Evolutionary conservation across 2,113 vertebrate species (phyloP).

Genomic region (Burhinus bistriatus): DNA sequence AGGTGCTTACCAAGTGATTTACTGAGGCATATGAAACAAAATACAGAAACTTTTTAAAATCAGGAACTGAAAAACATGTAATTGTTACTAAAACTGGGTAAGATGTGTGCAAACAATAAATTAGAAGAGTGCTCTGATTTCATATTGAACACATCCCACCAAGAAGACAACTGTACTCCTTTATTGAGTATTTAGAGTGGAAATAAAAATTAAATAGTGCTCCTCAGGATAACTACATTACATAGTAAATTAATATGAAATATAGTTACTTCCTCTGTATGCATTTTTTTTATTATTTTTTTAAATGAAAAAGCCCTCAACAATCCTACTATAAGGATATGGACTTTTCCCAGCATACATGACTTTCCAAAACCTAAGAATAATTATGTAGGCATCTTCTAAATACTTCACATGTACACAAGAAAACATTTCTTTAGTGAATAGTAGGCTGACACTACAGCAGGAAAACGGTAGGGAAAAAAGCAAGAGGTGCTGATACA

Average conservation of each 20-base stretch:
- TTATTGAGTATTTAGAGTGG: background rate
- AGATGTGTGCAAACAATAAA: background rate
- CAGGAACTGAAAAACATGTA: background rate
- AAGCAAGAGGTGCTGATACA: background rate
- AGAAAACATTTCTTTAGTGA: background rate
- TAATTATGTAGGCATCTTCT: background rate
- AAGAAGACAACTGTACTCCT: background rate
- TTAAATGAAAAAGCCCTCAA: background rate
- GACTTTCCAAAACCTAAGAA: background rate
- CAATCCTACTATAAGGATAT: background rate
- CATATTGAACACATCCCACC: background rate
- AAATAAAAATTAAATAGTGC: constrained; percentile 3
- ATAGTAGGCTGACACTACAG: background rate
- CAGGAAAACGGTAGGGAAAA: background rate
- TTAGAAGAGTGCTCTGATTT: background rate
- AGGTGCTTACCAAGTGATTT: background rate
- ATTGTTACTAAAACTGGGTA: background rate
- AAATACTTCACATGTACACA: background rate
- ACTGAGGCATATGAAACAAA: background rate
- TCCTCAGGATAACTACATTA: background rate
- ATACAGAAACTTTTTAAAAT: background rate
- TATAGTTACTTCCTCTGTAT: background rate
- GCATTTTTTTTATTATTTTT: background rate
- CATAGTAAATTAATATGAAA: background rate
- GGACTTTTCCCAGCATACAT: background rate